phyloP scores from a whole-genome alignment of 2,797 vertebrate species.

The Toxotes lorentzi region DNA sequence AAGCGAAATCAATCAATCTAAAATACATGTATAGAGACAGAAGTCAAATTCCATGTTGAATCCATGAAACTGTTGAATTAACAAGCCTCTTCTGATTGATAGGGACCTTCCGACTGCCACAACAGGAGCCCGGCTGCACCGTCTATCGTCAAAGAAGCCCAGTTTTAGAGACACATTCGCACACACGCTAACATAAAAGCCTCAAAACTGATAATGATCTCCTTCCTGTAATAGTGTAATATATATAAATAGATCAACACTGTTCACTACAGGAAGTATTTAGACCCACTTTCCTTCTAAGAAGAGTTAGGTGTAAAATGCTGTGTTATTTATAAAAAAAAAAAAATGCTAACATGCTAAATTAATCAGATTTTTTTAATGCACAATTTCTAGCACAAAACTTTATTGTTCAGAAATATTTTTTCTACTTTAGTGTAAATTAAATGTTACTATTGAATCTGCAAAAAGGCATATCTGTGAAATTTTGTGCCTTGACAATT shows the following conservation, averaged over 20 bases:
- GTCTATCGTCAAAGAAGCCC: conserved; percentile 57
- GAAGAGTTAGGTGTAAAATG: conserved; percentile 38
- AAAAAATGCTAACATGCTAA: not conserved
- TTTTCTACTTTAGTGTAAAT: conserved; percentile 37
- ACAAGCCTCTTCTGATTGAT: conserved; percentile 54
- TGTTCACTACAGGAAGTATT: conserved; percentile 38
- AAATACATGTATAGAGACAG: not conserved
- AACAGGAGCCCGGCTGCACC: conserved; percentile 32
- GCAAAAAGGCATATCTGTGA: conserved; percentile 29
- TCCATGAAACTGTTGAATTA: conserved; percentile 6
- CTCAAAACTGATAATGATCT: not conserved
- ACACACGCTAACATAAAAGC: conserved; percentile 6
- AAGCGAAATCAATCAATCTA: not conserved
- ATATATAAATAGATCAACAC: conserved; percentile 4
- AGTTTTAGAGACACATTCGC: conserved; percentile 59
- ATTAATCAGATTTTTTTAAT: not conserved
- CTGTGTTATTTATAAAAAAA: conserved; percentile 43
- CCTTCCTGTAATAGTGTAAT: conserved; percentile 20
- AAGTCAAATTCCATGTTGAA: not conserved
- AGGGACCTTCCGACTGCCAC: conserved; percentile 61
- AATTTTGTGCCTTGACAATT: conserved; percentile 23
- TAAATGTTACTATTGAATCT: conserved; percentile 17
- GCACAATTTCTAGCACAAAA: not conserved
- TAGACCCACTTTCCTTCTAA: conserved; percentile 16
- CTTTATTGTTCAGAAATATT: conserved; percentile 7